Evolutionary conservation across 2,888 invertebrate species (phyloP), one percentile per base, ranked within the genome.

Genomic region (Acronicta psi): DNA sequence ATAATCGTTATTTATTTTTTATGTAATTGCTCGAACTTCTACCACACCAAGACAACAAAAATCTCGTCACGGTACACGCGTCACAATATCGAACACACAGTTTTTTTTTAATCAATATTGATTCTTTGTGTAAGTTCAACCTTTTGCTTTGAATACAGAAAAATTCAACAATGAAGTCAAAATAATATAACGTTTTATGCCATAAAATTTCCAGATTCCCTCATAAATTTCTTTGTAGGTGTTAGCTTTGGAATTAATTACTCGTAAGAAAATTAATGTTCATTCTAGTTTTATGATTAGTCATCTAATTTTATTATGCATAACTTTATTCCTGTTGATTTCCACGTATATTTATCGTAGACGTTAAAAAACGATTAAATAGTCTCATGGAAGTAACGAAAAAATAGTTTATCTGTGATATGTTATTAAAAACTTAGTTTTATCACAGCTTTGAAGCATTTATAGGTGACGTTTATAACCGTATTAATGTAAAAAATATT

Each of bases 351-450:
- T 87, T 88, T 87, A 86, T 81, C 71, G 63, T 49, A 51, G 61
- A 72, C 77, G 83, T 86, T 80, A 87, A 87, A 87, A 73, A n/a
- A 61, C 63, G 71, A 68, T 84, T 75, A 84, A 79, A 73, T 29
- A 44, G n/a, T n/a, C 23, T 69, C 63, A 71, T 45, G 54, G 57
- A 59, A 67, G 72, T 61, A 75, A 75, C 72, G 74, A 81, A 80
- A 79, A 62, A 67, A 61, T 62, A 75, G 77, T 78, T 81, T 44
- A 58, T 69, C 69, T 72, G 82, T 80, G 75, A 74, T 75, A 75
- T 69, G 79, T 79, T 80, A 81, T 77, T 80, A 79, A 81, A 79
- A 80, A 69, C 47, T 66, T 2, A 9, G 80, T 78, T 84, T 83
- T 83, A 87, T 80, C 76, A 65, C 71, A 65, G 62, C 78, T 79